Percentiles rank a stretch among this genome's conserved stretches.
These are phyloP conservation scores for Cylloceria caligata DNA, from an alignment of 2,888 invertebrate genomes.

Conservation along the genomic window DNA sequence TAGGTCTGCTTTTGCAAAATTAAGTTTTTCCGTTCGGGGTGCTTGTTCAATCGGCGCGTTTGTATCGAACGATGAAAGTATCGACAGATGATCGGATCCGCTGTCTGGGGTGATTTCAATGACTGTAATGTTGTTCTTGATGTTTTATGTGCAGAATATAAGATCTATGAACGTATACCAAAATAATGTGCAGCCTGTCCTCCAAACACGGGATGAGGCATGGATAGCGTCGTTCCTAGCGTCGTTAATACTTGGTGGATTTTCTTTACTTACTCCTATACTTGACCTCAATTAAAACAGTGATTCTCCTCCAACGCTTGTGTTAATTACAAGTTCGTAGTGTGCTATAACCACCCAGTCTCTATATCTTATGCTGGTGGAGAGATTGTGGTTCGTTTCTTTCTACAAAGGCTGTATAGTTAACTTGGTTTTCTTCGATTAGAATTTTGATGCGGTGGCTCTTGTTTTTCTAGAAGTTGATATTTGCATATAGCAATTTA, in stretches of 20 bases:
- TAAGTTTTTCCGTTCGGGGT: background rate
- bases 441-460: slow-evolving; percentile 14
- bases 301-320: slow-evolving; percentile 21
- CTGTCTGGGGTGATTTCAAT: slow-evolving; percentile 12
- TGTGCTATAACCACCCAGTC: slow-evolving; percentile 21
- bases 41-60: background rate
- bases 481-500: slow-evolving; percentile 33
- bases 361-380: slow-evolving; percentile 21
- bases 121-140: slow-evolving; percentile 1
- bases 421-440: slow-evolving; percentile 27
- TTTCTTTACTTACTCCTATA: slow-evolving; percentile 18
- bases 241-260: slow-evolving; percentile 35
- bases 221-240: slow-evolving; percentile 20
- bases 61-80: background rate
- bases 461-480: slow-evolving; percentile 33
- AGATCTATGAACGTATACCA: slow-evolving; percentile 42
- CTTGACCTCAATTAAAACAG: slow-evolving; percentile 7
- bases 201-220: slow-evolving; percentile 34
- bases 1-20: slow-evolving; percentile 26
- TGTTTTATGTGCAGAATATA: slow-evolving; percentile 24
- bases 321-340: slow-evolving; percentile 1
- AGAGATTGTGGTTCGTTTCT: slow-evolving; percentile 15
- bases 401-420: slow-evolving; percentile 36
- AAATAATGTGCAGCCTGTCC: slow-evolving; percentile 42
- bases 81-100: slow-evolving; percentile 18